phyloP scores from a whole-genome alignment of 2,113 vertebrate species.

The Bostrychus sinensis region DNA sequence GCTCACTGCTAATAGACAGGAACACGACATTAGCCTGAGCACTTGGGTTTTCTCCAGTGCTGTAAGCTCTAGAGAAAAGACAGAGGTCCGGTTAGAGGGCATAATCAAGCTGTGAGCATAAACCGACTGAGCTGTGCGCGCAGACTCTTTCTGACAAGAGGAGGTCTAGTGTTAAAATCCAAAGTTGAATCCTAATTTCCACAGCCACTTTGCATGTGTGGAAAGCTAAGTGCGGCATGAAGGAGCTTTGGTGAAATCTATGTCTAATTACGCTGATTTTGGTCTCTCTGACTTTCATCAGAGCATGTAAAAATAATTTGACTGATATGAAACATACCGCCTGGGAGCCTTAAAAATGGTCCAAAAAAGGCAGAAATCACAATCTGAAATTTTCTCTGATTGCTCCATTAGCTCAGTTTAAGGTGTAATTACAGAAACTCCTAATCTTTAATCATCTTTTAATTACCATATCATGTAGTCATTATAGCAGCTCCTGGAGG shows the following conservation, averaged over 20 bases:
- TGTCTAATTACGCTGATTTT: constrained; percentile 22
- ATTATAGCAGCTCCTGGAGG: constrained; percentile 65
- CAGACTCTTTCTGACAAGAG: background rate
- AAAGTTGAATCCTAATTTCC: background rate
- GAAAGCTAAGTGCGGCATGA: background rate
- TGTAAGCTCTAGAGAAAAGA: too few relatives aligned
- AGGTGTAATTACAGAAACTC: constrained; percentile 74
- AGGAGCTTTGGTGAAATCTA: background rate
- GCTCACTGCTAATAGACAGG: too few relatives aligned
- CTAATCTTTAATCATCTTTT: constrained; percentile 75
- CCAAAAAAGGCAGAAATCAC: constrained; percentile 18
- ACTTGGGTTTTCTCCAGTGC: too few relatives aligned
- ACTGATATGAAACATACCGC: constrained; percentile 27
- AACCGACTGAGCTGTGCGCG: too few relatives aligned
- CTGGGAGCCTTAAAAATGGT: constrained; percentile 33
- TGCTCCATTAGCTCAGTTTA: constrained; percentile 67
- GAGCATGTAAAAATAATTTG: constrained; percentile 21
- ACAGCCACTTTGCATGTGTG: constrained; percentile 1
- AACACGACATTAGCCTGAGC: too few relatives aligned
- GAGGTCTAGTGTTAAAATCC: background rate
- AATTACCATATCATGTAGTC: constrained; percentile 71
- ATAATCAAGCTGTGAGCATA: too few relatives aligned
- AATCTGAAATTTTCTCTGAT: constrained; percentile 62
- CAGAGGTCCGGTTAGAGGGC: too few relatives aligned
- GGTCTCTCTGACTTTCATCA: constrained; percentile 15